Percentiles rank a stretch among this genome's conserved stretches.
phyloP scores from a whole-genome alignment of 2,888 invertebrate species.

The Eupithecia insigniata region DNA sequence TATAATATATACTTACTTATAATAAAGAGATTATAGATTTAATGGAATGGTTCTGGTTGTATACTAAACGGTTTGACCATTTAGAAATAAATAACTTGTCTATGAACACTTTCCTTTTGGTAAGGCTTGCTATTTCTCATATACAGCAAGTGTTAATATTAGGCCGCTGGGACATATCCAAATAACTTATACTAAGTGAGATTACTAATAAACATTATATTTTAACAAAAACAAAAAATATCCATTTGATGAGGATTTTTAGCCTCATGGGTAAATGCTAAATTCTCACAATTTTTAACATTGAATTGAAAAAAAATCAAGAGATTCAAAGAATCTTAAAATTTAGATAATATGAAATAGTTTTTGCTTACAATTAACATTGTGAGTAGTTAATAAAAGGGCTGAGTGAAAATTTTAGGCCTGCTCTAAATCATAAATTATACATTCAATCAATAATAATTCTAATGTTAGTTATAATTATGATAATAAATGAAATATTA shows the following conservation, averaged over 20 bases:
- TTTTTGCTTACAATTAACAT: background rate
- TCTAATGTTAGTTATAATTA: conserved; percentile 7
- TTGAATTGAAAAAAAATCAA: conserved; percentile 36
- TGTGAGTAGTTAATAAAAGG: conserved; percentile 6
- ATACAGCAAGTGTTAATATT: conserved; percentile 40
- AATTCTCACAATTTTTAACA: conserved; percentile 27
- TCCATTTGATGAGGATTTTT: conserved; percentile 13
- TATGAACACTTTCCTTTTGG: conserved; percentile 73
- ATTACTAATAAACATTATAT: conserved; percentile 57
- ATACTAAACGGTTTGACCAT: conserved; percentile 50
- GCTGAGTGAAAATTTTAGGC: conserved; percentile 8
- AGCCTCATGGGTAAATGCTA: conserved; percentile 30
- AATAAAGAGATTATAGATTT: conserved; percentile 51
- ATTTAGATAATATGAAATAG: conserved; percentile 22
- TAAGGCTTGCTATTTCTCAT: conserved; percentile 47
- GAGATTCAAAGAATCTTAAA: conserved; percentile 57
- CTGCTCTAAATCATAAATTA: conserved; percentile 13
- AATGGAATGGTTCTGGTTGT: conserved; percentile 64
- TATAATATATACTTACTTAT: conserved; percentile 52
- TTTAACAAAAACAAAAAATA: conserved; percentile 15
- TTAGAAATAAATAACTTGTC: conserved; percentile 47
- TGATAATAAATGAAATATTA: background rate
- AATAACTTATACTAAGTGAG: conserved; percentile 55
- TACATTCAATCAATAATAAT: conserved; percentile 9
- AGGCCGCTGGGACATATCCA: conserved; percentile 57